Percentiles rank a stretch among this genome's conserved stretches.
Evolutionary conservation across 2,888 invertebrate species (phyloP).

Genomic region (Apamea monoglypha): DNA sequence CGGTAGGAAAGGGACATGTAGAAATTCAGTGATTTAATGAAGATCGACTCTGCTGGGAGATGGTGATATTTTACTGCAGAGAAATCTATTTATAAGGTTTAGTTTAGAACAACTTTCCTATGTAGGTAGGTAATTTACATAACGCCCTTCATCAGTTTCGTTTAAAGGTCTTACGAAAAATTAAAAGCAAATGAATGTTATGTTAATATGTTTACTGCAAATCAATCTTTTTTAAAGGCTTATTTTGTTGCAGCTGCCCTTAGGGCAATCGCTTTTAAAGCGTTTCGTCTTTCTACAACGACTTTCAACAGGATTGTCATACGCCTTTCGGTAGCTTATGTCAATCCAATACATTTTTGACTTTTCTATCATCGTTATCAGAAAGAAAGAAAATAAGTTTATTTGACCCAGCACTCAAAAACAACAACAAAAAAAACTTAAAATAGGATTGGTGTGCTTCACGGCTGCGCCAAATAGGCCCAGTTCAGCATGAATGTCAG

Average conservation of each 20-base stretch:
- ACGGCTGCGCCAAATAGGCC: no score
- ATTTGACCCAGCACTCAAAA: no score
- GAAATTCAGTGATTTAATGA: conserved; percentile 15
- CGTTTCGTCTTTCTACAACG: no score
- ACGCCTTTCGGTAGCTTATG: no score
- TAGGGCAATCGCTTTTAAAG: not conserved
- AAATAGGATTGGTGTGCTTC: no score
- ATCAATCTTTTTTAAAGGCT: not conserved
- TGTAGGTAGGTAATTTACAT: not conserved
- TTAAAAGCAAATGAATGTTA: not conserved
- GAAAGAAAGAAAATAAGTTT: no score
- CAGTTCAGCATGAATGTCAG: no score
- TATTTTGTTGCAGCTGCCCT: not conserved
- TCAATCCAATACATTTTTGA: no score
- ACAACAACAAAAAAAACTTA: no score
- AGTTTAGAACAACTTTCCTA: not conserved
- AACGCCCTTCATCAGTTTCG: not conserved
- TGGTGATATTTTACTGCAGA: conserved; percentile 13
- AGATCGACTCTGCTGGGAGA: not conserved
- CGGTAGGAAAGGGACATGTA: not conserved
- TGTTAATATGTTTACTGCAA: not conserved
- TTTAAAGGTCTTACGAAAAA: not conserved
- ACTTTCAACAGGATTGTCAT: not conserved
- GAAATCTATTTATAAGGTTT: conserved; percentile 28
- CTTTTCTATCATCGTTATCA: no score